Evolutionary conservation across 1,140 invertebrate species (phyloP), one percentile per base, ranked within the genome.

Genomic region (Nilaparvata lugens): DNA sequence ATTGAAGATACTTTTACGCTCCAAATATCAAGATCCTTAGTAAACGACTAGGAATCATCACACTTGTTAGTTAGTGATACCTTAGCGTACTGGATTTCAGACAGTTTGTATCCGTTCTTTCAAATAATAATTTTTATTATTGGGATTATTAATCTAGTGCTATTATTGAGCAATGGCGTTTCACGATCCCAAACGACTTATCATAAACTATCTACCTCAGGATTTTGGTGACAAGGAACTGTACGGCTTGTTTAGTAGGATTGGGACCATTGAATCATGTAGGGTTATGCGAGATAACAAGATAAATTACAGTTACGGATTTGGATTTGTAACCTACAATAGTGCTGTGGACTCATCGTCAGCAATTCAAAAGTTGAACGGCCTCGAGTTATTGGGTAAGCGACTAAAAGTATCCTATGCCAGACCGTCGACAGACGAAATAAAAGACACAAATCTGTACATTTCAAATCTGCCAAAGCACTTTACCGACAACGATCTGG

Each of bases 271-370:
- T 43, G 91, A 94, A 69, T 90, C 86, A 60, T 91, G 91, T 70
- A 84, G 92, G 66, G 90, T 97, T 66, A 93, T 97, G 84, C 87
- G 91, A 71, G 90, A 95, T 70, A 88, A 87, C 69, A 88, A 88
- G 81, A 94, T 91, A 74, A 91, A 91, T 21, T 97, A 97, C 74
- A 95, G 91, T 74, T 97, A 92, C 74, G 94, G 95, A n/a, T 97
- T 95, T 76, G 94, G 93, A 18, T 97, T 97, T 78, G 93, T 97
- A 16, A 95, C 96, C 73, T 97, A 91, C 74, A 79, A 83, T 25
- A 85, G 83, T 64, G 83, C 88, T 62, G 86, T 90, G 71, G 91
- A 95, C 78, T 93, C 93, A 19, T 75, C 82, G 40, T 82, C 85
- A 67, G 94, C 94, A 25, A 95, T 96, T 62, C 81, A 84, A 66